Evolutionary conservation across 2,113 vertebrate species (phyloP).

Genomic region (Clupea harengus): DNA sequence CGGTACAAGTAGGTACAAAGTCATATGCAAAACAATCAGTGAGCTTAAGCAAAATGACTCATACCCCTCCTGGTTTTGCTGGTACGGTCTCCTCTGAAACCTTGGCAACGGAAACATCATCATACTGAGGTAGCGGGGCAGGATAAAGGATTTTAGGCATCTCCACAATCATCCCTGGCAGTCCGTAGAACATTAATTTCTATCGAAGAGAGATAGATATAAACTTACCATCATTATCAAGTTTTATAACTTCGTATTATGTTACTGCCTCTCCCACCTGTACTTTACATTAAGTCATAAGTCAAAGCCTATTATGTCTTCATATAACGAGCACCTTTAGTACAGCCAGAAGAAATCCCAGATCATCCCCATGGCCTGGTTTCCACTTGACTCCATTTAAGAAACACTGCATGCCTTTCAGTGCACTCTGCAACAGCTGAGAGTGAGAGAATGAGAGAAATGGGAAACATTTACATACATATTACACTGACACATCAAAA

Average conservation of each 20-base stretch:
- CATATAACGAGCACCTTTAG: constrained; percentile 77
- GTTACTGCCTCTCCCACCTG: not conserved
- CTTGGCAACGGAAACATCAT: constrained; percentile 73
- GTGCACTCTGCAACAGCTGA: constrained; percentile 85
- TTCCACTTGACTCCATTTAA: constrained; percentile 89
- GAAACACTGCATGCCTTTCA: constrained; percentile 89
- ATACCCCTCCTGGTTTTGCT: constrained; percentile 72
- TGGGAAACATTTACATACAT: not conserved
- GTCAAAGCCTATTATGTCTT: not conserved
- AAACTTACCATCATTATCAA: not conserved
- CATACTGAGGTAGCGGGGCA: constrained; percentile 86
- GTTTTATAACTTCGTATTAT: not conserved
- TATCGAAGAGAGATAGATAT: constrained; percentile 52
- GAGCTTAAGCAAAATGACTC: not conserved
- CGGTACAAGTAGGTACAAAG: not conserved
- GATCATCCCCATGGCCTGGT: constrained; percentile 77
- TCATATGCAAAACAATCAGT: not conserved
- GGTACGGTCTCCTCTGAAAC: constrained; percentile 53
- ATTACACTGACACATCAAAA: not conserved
- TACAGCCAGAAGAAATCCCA: constrained; percentile 85
- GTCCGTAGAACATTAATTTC: constrained; percentile 92
- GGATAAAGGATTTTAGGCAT: constrained; percentile 86
- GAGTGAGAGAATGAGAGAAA: constrained; percentile 3
- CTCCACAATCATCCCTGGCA: constrained; percentile 86
- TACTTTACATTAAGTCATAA: not conserved